Evolutionary conservation across 1,140 invertebrate genomes (phyloP).

Genomic region (Scaptomyza pallida): DNA sequence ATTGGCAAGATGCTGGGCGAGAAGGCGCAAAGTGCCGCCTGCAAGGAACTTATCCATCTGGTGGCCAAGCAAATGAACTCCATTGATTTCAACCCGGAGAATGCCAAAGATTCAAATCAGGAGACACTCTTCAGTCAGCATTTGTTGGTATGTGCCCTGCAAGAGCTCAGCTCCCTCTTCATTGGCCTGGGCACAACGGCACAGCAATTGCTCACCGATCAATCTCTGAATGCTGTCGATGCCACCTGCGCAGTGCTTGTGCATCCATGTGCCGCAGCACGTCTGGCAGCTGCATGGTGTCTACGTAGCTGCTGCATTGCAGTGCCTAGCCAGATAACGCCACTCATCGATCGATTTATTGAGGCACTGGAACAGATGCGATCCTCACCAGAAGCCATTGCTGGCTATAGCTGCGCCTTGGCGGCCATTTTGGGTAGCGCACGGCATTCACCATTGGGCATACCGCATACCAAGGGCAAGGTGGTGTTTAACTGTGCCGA

Average conservation of each 20-base stretch:
- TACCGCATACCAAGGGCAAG: slow-evolving; percentile 98
- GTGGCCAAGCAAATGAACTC: slow-evolving; percentile 97
- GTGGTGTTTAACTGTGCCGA: slow-evolving; percentile 98
- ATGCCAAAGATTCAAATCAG: slow-evolving; percentile 94
- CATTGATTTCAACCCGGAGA: slow-evolving; percentile 95
- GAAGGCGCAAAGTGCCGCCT: slow-evolving; percentile 97
- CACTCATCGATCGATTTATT: slow-evolving; percentile 94
- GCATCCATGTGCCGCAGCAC: slow-evolving; percentile 96
- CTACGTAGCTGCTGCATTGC: slow-evolving; percentile 95
- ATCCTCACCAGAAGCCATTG: slow-evolving; percentile 96
- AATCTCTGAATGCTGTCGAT: slow-evolving; percentile 89
- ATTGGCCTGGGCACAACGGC: slow-evolving; percentile 96
- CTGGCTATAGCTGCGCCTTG: slow-evolving; percentile 96
- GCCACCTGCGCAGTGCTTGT: slow-evolving; percentile 88
- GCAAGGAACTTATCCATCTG: slow-evolving; percentile 96
- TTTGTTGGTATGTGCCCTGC: slow-evolving; percentile 95
- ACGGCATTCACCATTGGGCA: slow-evolving; percentile 94
- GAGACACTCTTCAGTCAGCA: slow-evolving; percentile 97
- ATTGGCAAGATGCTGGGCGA: slow-evolving; percentile 97
- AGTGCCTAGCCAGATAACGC: slow-evolving; percentile 96
- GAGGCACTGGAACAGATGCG: slow-evolving; percentile 94
- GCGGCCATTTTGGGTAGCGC: slow-evolving; percentile 97
- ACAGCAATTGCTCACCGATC: slow-evolving; percentile 93
- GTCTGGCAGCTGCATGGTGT: slow-evolving; percentile 97
- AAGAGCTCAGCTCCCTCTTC: slow-evolving; percentile 94